phyloP scores from a whole-genome alignment of 2,113 vertebrate species.

The Brachypteracias leptosomus region DNA sequence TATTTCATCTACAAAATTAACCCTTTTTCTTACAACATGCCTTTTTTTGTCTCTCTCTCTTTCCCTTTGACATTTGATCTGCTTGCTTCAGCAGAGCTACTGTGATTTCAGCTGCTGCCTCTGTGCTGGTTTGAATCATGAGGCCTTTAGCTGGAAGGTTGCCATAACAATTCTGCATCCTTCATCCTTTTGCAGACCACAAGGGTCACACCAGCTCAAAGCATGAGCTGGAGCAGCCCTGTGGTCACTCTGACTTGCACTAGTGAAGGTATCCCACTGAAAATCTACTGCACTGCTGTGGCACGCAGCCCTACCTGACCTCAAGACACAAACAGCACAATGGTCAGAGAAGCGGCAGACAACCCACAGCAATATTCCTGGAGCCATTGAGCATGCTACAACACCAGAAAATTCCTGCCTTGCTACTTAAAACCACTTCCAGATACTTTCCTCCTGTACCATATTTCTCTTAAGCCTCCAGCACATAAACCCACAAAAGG shows the following conservation, averaged over 20 bases:
- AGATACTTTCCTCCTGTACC: background rate
- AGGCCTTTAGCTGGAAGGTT: background rate
- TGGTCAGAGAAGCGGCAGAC: background rate
- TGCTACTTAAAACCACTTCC: background rate
- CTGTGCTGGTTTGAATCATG: background rate
- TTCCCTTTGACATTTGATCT: background rate
- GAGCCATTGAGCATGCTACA: background rate
- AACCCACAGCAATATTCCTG: background rate
- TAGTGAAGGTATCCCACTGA: background rate
- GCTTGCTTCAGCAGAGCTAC: background rate
- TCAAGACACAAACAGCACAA: background rate
- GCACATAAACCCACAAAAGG: background rate
- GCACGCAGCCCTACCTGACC: background rate
- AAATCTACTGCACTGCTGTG: background rate
- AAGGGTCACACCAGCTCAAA: background rate
- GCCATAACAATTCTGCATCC: background rate
- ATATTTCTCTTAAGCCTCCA: background rate
- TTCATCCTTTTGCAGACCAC: background rate
- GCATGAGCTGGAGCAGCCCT: background rate
- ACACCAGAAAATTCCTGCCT: background rate
- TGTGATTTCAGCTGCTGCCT: background rate
- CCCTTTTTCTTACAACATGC: background rate
- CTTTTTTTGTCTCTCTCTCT: background rate
- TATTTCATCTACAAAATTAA: background rate
- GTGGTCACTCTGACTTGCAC: rapidly evolving